Evolutionary conservation across 1,140 invertebrate species (phyloP), one percentile per base, ranked within the genome.

Genomic region (Rhyacophila brunnea): DNA sequence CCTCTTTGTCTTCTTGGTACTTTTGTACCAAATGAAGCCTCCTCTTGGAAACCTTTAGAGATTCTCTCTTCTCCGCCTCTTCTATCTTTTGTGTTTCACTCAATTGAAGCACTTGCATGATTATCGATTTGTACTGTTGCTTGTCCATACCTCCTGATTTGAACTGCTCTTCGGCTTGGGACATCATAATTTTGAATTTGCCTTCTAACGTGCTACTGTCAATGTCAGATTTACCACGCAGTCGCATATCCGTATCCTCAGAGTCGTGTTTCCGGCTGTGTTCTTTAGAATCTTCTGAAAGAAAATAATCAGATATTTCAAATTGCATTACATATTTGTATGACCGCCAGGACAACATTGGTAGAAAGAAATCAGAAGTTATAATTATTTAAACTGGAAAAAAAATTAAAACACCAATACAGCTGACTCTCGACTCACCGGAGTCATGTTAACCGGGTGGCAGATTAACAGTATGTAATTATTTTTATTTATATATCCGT

Each of bases 151-250:
- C 81, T 1, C 92, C 92, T 43, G 85, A 83, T 42, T 85, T 85
- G 40, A 86, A 77, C 64, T 93, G 85, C 66, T 92, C 89, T 43
- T 93, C 88, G 0, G 92, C 92, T 68, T 92, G 86, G 18, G 84
- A 85, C 67, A 95, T 85, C 35, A 95, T 92, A 6, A 88, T 87
- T 66, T 88, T 87, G 46, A 87, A 84, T 48, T 84, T 86, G 52
- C 82, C 80, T 43, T 86, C 84, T 35, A 83, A 78, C 17, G 75
- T 78, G 46, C 81, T 80, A 74, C 10, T 73, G 75, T 82, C 78
- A 3, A 71, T 69, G 14, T 70, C 70, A 15, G 11, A n/a, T 9
- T 13, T 9, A 13, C 42, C 6, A 14, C 32, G 36, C 20, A 42
- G 66, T 67, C 68, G 70, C 53, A 73, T 72, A 64, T 82, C 81